A percentile compares a stretch with the other conserved stretches of the same genome.
Evolutionary conservation across 2,797 vertebrate genomes (phyloP).

Genomic region (Cyclura pinguis): DNA sequence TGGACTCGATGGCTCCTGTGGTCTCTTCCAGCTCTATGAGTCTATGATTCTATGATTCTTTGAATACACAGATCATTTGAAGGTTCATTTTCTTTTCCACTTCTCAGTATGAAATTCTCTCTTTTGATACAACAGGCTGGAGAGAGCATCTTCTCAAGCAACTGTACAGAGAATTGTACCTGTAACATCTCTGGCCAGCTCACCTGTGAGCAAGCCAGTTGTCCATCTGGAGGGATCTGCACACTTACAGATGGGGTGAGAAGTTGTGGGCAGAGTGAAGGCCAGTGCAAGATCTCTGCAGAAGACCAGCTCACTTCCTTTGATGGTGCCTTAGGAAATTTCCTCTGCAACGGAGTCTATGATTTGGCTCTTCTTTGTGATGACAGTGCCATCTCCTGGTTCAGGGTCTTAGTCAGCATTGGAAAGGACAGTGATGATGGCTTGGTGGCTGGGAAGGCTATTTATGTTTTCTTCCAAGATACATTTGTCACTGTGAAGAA

Average conservation of each 20-base stretch:
- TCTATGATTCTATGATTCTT: too few relatives aligned
- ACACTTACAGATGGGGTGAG: slow-evolving; percentile 67
- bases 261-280: slow-evolving; percentile 70
- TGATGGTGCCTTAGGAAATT: slow-evolving; percentile 73
- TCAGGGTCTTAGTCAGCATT: slow-evolving; percentile 75
- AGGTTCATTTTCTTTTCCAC: neutral
- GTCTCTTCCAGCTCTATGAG: too few relatives aligned
- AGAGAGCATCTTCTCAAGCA: slow-evolving; percentile 42
- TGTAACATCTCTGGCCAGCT: slow-evolving; percentile 75
- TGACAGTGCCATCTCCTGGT: slow-evolving; percentile 72
- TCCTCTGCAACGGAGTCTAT: slow-evolving; percentile 71
- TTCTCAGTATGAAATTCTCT: too few relatives aligned
- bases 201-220: slow-evolving; percentile 73
- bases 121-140: slow-evolving; percentile 3
- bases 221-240: slow-evolving; percentile 69
- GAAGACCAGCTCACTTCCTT: slow-evolving; percentile 77
- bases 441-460: neutral
- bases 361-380: slow-evolving; percentile 79
- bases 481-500: slow-evolving; percentile 16
- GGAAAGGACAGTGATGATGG: neutral
- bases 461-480: neutral
- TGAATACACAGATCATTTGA: neutral
- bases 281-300: slow-evolving; percentile 74
- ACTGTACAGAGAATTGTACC: slow-evolving; percentile 77
- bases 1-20: too few relatives aligned